phyloP scores from a whole-genome alignment of 2,797 vertebrate genomes.

The Halcyon badia region DNA sequence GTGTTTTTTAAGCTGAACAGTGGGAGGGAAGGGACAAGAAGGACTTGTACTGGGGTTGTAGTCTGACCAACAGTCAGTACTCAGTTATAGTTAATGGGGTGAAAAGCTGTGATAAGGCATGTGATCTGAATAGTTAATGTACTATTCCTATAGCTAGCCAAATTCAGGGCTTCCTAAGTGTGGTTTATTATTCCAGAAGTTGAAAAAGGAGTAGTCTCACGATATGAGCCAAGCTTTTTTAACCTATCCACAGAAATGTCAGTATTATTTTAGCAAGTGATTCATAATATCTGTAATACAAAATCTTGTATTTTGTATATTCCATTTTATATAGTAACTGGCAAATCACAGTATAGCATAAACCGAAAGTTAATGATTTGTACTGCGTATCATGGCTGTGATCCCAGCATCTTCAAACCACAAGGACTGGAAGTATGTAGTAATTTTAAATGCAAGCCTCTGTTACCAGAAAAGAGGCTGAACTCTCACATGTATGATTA shows the following conservation, averaged over 20 bases:
- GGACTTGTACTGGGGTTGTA: neutral
- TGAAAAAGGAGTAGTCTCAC: conserved; percentile 13
- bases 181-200: conserved; percentile 56
- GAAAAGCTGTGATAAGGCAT: conserved; percentile 53
- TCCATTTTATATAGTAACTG: conserved; percentile 50
- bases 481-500: conserved; percentile 19
- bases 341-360: conserved; percentile 30
- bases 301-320: conserved; percentile 53
- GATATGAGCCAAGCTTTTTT: conserved; percentile 35
- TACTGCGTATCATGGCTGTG: conserved; percentile 41
- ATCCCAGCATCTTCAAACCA: conserved; percentile 62
- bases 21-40: neutral
- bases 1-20: neutral
- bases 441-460: conserved; percentile 57
- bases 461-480: conserved; percentile 22
- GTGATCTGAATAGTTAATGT: conserved; percentile 62
- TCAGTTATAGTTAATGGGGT: conserved; percentile 69
- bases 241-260: conserved; percentile 59
- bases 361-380: conserved; percentile 57
- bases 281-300: conserved; percentile 64
- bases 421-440: conserved; percentile 11
- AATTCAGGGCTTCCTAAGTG: conserved; percentile 58
- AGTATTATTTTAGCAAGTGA: conserved; percentile 62
- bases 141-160: conserved; percentile 8
- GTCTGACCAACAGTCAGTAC: conserved; percentile 40